phyloP scores from a whole-genome alignment of 2,113 vertebrate species.

The Solenodon paradoxus region DNA sequence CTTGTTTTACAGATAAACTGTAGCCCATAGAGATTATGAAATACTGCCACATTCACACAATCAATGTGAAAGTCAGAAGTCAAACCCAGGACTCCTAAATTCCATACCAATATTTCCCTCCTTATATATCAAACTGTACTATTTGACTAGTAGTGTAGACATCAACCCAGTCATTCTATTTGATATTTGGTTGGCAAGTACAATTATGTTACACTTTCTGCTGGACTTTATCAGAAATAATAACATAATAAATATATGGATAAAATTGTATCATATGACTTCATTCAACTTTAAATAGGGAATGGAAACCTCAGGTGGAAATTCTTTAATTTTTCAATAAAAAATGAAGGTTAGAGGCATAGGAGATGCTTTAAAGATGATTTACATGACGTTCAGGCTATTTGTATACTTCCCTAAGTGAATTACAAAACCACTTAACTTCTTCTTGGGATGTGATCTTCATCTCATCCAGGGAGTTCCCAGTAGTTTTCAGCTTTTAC shows the following conservation, averaged over 20 bases:
- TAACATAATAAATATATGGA: not conserved
- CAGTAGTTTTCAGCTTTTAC: not conserved
- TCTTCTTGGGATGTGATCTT: not conserved
- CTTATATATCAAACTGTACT: not conserved
- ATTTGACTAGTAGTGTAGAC: not conserved
- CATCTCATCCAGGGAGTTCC: not conserved
- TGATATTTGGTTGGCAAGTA: constrained; percentile 9
- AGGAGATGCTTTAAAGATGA: constrained; percentile 9
- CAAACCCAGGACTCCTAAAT: not conserved
- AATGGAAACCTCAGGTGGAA: not conserved
- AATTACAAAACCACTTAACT: constrained; percentile 13
- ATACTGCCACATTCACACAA: not conserved
- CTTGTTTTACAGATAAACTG: not conserved
- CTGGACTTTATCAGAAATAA: not conserved
- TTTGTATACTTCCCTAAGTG: constrained; percentile 20
- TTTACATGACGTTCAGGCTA: not conserved
- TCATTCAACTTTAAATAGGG: not conserved
- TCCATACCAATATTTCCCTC: not conserved
- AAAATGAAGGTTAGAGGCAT: not conserved
- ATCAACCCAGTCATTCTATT: not conserved
- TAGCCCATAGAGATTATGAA: not conserved
- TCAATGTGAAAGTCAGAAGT: not conserved
- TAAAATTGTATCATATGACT: not conserved
- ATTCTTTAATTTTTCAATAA: not conserved
- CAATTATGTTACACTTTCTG: not conserved